phyloP scores from a whole-genome alignment of 2,888 invertebrate genomes.

The Diaprepes abbreviatus region DNA sequence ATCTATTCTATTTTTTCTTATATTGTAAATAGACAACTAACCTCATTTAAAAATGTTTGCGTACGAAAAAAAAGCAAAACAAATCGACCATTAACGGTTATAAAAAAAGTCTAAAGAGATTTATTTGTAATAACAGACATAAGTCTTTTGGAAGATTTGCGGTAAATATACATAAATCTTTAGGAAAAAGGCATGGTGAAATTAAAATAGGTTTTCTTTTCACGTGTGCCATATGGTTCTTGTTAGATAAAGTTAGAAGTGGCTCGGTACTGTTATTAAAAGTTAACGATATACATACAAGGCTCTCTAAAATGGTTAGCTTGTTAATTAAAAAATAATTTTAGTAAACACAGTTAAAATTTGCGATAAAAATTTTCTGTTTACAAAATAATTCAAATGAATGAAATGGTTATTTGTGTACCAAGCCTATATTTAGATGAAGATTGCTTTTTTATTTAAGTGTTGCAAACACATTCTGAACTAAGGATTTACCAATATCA shows the following conservation, averaged over 20 bases:
- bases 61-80: constrained; percentile 7
- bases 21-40: background rate
- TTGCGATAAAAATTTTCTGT: no score
- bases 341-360: no score
- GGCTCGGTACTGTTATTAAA: no score
- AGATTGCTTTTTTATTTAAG: no score
- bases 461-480: no score
- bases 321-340: no score
- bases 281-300: no score
- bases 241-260: background rate
- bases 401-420: no score
- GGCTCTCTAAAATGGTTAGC: no score
- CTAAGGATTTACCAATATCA: no score
- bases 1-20: constrained; percentile 1
- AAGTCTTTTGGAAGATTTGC: constrained; percentile 7
- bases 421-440: no score
- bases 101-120: constrained; percentile 1
- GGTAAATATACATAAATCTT: constrained; percentile 12
- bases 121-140: constrained; percentile 14
- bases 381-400: no score
- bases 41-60: background rate
- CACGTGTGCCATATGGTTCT: background rate
- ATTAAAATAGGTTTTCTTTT: constrained; percentile 3
- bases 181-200: background rate
- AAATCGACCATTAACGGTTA: background rate